phyloP scores from a whole-genome alignment of 2,888 invertebrate genomes.

The Nasonia oneida region DNA sequence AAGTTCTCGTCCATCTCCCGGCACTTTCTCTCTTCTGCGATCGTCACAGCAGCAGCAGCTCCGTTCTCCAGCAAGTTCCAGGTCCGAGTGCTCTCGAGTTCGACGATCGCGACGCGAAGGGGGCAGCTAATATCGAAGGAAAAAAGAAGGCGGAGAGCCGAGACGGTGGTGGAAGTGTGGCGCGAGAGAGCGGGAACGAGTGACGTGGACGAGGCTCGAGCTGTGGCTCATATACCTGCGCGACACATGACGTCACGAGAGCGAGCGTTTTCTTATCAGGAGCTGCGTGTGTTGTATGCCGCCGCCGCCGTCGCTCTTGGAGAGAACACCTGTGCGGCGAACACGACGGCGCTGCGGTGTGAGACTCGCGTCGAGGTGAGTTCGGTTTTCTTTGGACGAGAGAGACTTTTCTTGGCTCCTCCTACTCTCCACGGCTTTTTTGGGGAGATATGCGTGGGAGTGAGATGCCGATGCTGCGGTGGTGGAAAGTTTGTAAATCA shows the following conservation, averaged over 20 bases:
- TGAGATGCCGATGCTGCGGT: neutral
- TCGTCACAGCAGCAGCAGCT: neutral
- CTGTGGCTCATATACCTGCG: slow-evolving; percentile 77
- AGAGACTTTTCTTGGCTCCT: slow-evolving; percentile 1
- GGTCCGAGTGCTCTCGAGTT: neutral
- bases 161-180: slow-evolving; percentile 18
- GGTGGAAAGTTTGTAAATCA: neutral
- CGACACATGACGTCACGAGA: slow-evolving; percentile 71
- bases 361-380: neutral
- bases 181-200: slow-evolving; percentile 69
- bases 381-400: slow-evolving; percentile 6
- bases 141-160: neutral
- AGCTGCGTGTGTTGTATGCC: neutral
- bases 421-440: neutral
- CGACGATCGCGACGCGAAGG: slow-evolving; percentile 2
- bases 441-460: neutral
- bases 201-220: slow-evolving; percentile 76
- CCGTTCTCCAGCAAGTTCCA: neutral
- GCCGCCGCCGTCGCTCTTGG: slow-evolving; percentile 8
- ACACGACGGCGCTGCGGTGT: neutral
- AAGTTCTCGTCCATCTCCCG: neutral
- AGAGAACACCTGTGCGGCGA: slow-evolving; percentile 41
- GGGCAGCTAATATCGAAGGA: neutral
- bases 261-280: slow-evolving; percentile 76
- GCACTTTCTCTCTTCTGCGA: neutral